Evolutionary conservation across 2,888 invertebrate species (phyloP).

Genomic region (Myopa tessellatipennis): DNA sequence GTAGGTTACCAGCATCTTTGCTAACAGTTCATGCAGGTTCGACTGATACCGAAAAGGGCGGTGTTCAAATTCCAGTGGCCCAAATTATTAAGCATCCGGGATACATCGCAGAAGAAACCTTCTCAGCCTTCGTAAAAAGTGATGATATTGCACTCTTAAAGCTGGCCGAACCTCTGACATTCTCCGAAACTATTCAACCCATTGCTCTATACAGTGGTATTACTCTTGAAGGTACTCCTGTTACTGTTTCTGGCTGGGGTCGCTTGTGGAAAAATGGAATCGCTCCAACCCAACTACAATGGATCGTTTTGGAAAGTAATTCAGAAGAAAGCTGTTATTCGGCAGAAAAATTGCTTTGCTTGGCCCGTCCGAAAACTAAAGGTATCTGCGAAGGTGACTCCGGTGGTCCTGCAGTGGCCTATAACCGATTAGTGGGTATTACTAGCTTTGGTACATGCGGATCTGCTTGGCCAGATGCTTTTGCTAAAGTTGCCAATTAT

Average conservation of each 20-base stretch:
- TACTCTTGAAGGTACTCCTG: conserved; percentile 48
- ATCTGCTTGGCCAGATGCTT: background rate
- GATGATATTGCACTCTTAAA: conserved; percentile 59
- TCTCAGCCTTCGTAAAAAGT: too few relatives aligned
- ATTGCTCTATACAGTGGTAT: conserved; percentile 49
- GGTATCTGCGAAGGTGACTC: background rate
- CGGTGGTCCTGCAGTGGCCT: background rate
- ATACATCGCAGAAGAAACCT: conserved; percentile 43
- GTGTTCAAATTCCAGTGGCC: conserved; percentile 51
- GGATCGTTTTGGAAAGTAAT: background rate
- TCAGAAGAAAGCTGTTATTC: background rate
- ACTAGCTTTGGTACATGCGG: background rate
- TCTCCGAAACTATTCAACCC: conserved; percentile 49
- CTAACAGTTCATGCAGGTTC: conserved; percentile 60
- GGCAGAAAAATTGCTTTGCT: background rate
- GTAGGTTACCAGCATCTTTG: too few relatives aligned
- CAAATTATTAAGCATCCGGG: conserved; percentile 53
- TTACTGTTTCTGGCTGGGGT: conserved; percentile 62
- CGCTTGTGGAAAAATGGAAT: conserved; percentile 41
- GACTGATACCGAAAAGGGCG: conserved; percentile 58
- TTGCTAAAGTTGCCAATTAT: background rate
- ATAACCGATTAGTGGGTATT: background rate
- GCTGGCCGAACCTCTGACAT: conserved; percentile 48
- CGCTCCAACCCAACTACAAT: background rate
- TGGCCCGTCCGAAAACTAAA: background rate